Base-by-base conservation (phyloP, 2,113 vertebrate species). In the Eulemur macaco region DNA sequence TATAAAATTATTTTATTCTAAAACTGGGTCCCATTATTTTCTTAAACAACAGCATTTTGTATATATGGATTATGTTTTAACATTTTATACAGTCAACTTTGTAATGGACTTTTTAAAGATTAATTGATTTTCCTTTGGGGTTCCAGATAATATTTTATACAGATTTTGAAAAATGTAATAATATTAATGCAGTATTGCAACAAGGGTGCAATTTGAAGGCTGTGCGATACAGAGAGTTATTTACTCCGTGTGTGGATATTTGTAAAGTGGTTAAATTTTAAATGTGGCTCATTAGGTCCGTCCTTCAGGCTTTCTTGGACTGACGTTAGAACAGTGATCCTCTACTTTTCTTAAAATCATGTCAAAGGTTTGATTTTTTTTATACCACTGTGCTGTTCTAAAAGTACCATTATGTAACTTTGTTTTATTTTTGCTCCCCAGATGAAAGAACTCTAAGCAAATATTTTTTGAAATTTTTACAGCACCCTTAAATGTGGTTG, bases 11-110 rank as follows among this genome's bases (percentile, higher is more conserved):
- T 98, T 99, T 98, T 98, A 96, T 98, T 98, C 98, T 74, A 96
- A 98, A 98, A 98, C 98, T 94, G 96, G 97, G 97, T 98, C 97
- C 98, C 95, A 47, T 98, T 99, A 98, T 98, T 99, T 99, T 99
- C 98, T 97, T 98, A 98, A 98, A 95, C 85, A 91, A 96, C 91
- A 95, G 83, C 93, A 91, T 98, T 98, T 99, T 99, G 98, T 99
- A 99, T 98, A 98, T 99, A 98, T 97, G 96, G 97, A 76, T 98
- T 98, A 96, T 92, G 96, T 94, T 98, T 97, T 98, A 97, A 97
- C 88, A 97, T 98, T 99, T 98, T 98, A 98, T 98, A 98, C 3
- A 64, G 92, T 82, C 97, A 98, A 97, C 96, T 99, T 99, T 98
- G 97, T 98, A 98, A 98, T 20, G 71, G 83, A 85, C 95, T 99